phyloP scores from a whole-genome alignment of 2,113 vertebrate species.

The Hypomesus transpacificus region DNA sequence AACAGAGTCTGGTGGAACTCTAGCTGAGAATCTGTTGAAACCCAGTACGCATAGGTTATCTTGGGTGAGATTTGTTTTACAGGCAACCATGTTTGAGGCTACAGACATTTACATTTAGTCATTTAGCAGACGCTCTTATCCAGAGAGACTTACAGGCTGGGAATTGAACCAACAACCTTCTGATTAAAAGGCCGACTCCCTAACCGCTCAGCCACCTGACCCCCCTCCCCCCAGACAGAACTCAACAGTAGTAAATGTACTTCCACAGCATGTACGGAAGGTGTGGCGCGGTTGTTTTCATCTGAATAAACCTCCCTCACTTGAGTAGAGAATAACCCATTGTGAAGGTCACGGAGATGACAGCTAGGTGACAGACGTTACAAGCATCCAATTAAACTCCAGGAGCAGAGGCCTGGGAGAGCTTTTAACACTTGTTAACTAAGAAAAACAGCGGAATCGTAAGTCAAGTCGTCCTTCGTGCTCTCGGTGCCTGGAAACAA shows the following conservation, averaged over 20 bases:
- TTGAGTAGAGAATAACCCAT: slow-evolving; percentile 10
- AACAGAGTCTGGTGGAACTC: too few relatives aligned
- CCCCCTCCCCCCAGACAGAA: too few relatives aligned
- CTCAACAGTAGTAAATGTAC: neutral
- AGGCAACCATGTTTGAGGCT: too few relatives aligned
- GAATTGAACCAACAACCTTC: too few relatives aligned
- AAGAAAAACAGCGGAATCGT: slow-evolving; percentile 6
- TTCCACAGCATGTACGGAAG: neutral
- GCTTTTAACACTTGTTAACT: neutral
- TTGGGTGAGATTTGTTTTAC: too few relatives aligned
- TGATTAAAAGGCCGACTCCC: too few relatives aligned
- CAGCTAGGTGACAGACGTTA: slow-evolving; percentile 3
- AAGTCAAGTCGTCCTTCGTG: neutral
- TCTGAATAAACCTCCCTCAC: neutral
- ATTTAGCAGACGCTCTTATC: too few relatives aligned
- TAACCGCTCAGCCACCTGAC: too few relatives aligned
- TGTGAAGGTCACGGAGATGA: slow-evolving; percentile 10
- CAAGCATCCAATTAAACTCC: slow-evolving; percentile 15
- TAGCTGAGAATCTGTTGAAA: too few relatives aligned
- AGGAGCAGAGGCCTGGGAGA: neutral
- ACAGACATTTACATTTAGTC: too few relatives aligned
- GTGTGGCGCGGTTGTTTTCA: neutral
- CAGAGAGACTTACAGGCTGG: too few relatives aligned
- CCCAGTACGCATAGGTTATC: too few relatives aligned
- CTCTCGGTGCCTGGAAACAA: neutral